phyloP scores from a whole-genome alignment of 2,797 vertebrate species.

The Sebastes variabilis region DNA sequence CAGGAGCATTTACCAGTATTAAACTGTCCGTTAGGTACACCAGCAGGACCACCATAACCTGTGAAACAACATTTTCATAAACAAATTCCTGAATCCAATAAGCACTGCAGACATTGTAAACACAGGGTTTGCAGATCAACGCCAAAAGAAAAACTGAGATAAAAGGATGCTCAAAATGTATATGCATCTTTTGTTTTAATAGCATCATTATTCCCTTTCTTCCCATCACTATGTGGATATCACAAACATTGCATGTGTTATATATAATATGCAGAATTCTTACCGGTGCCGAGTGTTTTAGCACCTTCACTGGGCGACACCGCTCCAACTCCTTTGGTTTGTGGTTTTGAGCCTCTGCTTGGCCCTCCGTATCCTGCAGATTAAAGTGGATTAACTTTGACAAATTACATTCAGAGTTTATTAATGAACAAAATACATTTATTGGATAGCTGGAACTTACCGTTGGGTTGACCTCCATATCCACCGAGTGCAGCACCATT shows the following conservation, averaged over 20 bases:
- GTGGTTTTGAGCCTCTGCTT: slow-evolving; percentile 26
- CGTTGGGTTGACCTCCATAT: slow-evolving; percentile 36
- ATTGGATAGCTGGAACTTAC: slow-evolving; percentile 8
- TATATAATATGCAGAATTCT: too few species aligned
- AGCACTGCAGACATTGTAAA: background rate
- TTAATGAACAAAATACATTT: background rate
- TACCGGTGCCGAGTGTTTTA: slow-evolving; percentile 26
- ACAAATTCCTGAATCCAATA: background rate
- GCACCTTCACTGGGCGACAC: slow-evolving; percentile 22
- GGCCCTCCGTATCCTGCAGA: slow-evolving; percentile 35
- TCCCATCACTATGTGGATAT: background rate
- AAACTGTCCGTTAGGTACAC: slow-evolving; percentile 50
- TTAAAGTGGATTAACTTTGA: background rate
- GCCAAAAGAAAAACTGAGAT: background rate
- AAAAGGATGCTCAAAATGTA: background rate
- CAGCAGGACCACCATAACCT: slow-evolving; percentile 59
- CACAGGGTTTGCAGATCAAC: background rate
- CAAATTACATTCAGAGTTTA: background rate
- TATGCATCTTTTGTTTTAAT: background rate
- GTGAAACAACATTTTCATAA: slow-evolving; percentile 11
- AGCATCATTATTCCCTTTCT: background rate
- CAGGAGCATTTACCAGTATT: slow-evolving; percentile 58
- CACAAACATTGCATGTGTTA: too few species aligned
- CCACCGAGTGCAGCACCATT: slow-evolving; percentile 49
- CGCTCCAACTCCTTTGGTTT: slow-evolving; percentile 57